Percentiles rank a stretch among this genome's conserved stretches.
These are phyloP conservation scores for Sigmodon hispidus DNA, from an alignment of 2,113 vertebrate species.

Conservation along the genomic window DNA sequence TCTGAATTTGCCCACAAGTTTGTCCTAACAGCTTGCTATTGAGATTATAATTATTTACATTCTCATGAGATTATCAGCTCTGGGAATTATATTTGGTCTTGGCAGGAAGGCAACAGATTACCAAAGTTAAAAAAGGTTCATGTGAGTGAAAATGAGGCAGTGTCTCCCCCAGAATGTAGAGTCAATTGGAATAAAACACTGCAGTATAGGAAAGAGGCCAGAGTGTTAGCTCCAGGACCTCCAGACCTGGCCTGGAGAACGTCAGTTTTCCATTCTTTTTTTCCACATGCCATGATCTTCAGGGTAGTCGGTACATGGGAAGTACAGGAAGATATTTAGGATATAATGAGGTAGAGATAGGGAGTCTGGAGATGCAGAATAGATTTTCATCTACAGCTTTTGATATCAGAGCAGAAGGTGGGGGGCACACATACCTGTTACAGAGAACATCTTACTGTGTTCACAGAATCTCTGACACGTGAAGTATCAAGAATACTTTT, in stretches of 20 bases:
- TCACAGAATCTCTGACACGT: not conserved
- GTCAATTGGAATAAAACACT: not conserved
- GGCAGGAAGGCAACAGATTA: slow-evolving; percentile 31
- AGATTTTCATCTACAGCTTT: not conserved
- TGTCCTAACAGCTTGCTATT: not conserved
- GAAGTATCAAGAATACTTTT: not conserved
- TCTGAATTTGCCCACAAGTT: not conserved
- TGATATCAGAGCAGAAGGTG: not conserved
- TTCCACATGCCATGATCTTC: too few species aligned
- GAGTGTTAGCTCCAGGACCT: not conserved
- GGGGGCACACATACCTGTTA: accelerated
- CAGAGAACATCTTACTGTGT: not conserved
- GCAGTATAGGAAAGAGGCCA: not conserved
- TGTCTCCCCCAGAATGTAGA: not conserved
- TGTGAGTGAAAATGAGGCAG: not conserved
- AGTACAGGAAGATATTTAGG: not conserved
- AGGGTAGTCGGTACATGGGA: not conserved
- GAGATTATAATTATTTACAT: slow-evolving; percentile 24
- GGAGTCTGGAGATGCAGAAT: not conserved
- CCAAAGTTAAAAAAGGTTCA: not conserved
- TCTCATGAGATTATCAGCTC: slow-evolving; percentile 13
- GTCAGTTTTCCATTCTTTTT: not conserved
- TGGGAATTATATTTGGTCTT: slow-evolving; percentile 1
- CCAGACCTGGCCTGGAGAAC: not conserved
- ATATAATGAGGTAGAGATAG: not conserved